Evolutionary conservation across 2,797 vertebrate species (phyloP).

Genomic region (Fringilla coelebs): DNA sequence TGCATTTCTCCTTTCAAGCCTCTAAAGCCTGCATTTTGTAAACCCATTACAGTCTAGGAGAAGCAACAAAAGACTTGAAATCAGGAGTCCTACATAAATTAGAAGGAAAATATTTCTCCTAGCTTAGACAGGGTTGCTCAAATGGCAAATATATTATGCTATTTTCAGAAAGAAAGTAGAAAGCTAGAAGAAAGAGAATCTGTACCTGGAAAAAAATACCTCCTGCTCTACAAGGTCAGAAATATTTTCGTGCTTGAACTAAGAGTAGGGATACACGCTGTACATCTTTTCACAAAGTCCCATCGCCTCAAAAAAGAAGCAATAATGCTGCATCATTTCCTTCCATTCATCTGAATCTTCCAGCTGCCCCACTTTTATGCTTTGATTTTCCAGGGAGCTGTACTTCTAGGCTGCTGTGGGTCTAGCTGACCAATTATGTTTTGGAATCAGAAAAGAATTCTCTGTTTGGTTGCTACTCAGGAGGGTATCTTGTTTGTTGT

Average conservation of each 20-base stretch:
- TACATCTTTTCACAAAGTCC: background rate
- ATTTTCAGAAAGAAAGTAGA: background rate
- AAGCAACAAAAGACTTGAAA: background rate
- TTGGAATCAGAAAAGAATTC: background rate
- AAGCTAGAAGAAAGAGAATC: background rate
- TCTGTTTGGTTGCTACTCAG: background rate
- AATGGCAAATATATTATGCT: background rate
- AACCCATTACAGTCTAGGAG: background rate
- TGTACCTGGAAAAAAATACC: background rate
- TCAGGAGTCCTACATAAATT: background rate
- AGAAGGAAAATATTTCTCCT: background rate
- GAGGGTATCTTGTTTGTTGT: background rate
- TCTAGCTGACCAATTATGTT: background rate
- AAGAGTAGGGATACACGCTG: background rate
- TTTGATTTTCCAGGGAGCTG: background rate
- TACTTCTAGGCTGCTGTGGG: background rate
- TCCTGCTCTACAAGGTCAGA: background rate
- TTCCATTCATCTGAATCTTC: background rate
- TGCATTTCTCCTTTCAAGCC: background rate
- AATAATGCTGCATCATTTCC: background rate
- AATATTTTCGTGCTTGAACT: background rate
- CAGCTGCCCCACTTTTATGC: background rate
- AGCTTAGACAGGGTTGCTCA: background rate
- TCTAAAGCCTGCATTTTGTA: background rate
- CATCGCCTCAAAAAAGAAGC: background rate